phyloP scores from a whole-genome alignment of 2,797 vertebrate genomes.

The Parauchenoglanis ngamensis region DNA sequence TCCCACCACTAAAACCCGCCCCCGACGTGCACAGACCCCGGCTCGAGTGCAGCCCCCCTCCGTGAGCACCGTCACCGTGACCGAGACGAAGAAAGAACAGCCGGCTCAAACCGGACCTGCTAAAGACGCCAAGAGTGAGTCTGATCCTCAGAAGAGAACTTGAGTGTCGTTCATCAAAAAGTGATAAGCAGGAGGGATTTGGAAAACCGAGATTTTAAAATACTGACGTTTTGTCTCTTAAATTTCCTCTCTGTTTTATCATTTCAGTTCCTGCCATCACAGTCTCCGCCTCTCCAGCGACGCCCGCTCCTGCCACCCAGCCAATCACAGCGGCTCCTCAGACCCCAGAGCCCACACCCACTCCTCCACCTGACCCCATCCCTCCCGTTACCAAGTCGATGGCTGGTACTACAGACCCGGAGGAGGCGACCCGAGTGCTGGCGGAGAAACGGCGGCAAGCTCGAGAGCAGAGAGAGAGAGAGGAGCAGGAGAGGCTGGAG shows the following conservation, averaged over 20 bases:
- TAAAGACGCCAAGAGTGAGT: slow-evolving; percentile 73
- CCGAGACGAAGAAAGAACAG: slow-evolving; percentile 61
- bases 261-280: slow-evolving; percentile 68
- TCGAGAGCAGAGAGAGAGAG: slow-evolving; percentile 88
- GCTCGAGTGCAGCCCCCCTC: slow-evolving; percentile 71
- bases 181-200: background rate
- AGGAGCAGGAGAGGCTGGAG: slow-evolving; percentile 88
- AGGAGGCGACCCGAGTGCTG: slow-evolving; percentile 85
- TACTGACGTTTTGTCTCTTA: background rate
- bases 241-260: background rate
- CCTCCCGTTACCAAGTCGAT: slow-evolving; percentile 72
- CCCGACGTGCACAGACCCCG: slow-evolving; percentile 77
- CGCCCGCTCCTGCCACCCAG: slow-evolving; percentile 60
- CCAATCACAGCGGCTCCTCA: slow-evolving; percentile 49
- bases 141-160: background rate
- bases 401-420: slow-evolving; percentile 88
- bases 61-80: slow-evolving; percentile 64
- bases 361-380: slow-evolving; percentile 38
- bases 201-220: background rate
- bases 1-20: slow-evolving; percentile 77
- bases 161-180: background rate
- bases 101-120: slow-evolving; percentile 56
- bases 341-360: slow-evolving; percentile 48
- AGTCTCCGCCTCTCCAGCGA: slow-evolving; percentile 65
- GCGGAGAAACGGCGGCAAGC: slow-evolving; percentile 90